Evolutionary conservation across 2,113 vertebrate genomes (phyloP).

Genomic region (Falcunculus frontatus): DNA sequence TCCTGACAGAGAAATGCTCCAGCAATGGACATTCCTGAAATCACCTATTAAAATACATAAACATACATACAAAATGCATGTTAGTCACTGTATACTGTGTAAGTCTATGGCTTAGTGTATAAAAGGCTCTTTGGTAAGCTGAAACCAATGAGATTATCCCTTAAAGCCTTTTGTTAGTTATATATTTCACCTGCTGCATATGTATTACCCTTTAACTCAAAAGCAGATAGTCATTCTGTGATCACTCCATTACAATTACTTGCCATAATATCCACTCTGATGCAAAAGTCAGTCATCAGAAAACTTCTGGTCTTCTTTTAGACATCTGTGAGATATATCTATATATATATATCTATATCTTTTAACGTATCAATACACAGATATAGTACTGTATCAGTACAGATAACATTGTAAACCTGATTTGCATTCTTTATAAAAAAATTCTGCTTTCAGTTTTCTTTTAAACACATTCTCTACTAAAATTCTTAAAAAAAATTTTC

Average conservation of each 20-base stretch:
- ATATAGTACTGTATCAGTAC: neutral
- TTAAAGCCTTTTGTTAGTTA: neutral
- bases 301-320: neutral
- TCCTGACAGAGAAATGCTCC: neutral
- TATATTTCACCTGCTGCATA: neutral
- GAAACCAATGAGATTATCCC: neutral
- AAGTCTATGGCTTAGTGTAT: neutral
- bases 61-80: too few relatives aligned
- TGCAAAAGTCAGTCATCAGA: neutral
- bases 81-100: neutral
- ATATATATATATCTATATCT: neutral
- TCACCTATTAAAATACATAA: neutral
- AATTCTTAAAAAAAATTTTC: neutral
- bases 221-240: neutral
- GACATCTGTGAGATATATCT: too few relatives aligned
- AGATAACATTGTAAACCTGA: neutral
- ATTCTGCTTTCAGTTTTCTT: neutral
- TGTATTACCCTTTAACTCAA: neutral
- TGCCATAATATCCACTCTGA: neutral
- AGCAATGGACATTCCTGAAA: neutral
- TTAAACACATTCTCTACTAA: neutral
- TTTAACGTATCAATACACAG: neutral
- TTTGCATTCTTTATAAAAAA: neutral
- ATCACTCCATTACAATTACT: neutral
- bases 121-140: neutral